Evolutionary conservation across 2,888 invertebrate genomes (phyloP), one percentile per base, ranked within the genome.

Genomic region (Lacanobia oleracea): DNA sequence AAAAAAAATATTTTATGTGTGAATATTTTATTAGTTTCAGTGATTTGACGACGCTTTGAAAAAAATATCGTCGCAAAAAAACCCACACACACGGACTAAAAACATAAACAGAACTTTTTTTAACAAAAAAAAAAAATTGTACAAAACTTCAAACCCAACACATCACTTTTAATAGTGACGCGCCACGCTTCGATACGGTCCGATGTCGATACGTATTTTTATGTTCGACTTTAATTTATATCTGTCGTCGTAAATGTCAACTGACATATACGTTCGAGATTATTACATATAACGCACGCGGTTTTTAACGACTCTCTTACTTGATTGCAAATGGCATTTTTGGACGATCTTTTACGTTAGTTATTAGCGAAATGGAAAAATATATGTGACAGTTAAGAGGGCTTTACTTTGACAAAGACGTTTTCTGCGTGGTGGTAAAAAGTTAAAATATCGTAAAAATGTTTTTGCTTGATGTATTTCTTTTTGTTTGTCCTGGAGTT

Each of bases 171-270:
- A 90, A 91, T 93, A 93, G 93, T 92, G 93, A 94, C 89, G 93
- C 86, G 93, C 91, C 93, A 94, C 94, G 92, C 92, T 89, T 89
- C 93, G 92, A 93, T 93, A 91, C 91, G 89, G 89, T 89, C 82
- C 94, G 90, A 92, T 92, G 89, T 87, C 94, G 91, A 92, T 92
- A 89, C 87, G 66, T 91, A 91, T 89, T 93, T 95, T 95, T 95
- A 95, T 90, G 93, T 90, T 91, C 91, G 88, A 86, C 86, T 92
- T 93, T 94, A 94, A 95, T 95, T 95, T 95, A 95, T 95, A 91
- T 90, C 90, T 90, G 89, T 90, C 89, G 85, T 94, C 95, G 92
- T 95, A 95, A 95, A 95, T 84, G 95, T 95, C 95, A 90, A 90
- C 91, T 90, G 90, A 89, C 87, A 90, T 91, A 81, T 84, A 84